These are phyloP conservation scores for Astreopora myriophthalma DNA, from an alignment of 64 coral and sea anemone species.

Conservation along the genomic window DNA sequence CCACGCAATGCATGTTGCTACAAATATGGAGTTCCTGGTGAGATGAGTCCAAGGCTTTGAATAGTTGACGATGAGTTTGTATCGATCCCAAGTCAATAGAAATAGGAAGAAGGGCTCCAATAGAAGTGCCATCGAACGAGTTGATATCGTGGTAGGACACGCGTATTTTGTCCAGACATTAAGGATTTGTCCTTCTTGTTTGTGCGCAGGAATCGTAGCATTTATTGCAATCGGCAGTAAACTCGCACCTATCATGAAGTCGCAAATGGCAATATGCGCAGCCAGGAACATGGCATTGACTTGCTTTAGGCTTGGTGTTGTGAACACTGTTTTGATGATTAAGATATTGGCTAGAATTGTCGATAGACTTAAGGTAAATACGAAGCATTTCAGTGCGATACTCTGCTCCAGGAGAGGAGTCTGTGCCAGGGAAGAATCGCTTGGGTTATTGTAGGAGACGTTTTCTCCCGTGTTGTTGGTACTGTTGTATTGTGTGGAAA, in stretches of 20 bases:
- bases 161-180: background rate
- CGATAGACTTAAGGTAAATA: background rate
- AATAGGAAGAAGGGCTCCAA: background rate
- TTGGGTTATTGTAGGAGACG: background rate
- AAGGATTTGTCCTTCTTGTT: background rate
- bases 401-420: background rate
- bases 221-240: background rate
- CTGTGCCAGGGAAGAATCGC: background rate
- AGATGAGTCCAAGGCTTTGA: background rate
- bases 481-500: background rate
- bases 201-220: background rate
- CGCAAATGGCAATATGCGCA: background rate
- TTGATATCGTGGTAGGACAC: background rate
- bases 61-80: background rate
- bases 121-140: background rate
- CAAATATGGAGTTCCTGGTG: background rate
- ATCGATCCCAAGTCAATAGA: slow-evolving; percentile 10
- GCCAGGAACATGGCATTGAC: background rate
- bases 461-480: background rate
- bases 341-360: background rate
- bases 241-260: background rate
- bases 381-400: background rate
- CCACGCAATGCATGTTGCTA: background rate
- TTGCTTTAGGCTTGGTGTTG: background rate
- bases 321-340: background rate